phyloP scores from a whole-genome alignment of 2,888 invertebrate species.

The Harpalus rubripes region DNA sequence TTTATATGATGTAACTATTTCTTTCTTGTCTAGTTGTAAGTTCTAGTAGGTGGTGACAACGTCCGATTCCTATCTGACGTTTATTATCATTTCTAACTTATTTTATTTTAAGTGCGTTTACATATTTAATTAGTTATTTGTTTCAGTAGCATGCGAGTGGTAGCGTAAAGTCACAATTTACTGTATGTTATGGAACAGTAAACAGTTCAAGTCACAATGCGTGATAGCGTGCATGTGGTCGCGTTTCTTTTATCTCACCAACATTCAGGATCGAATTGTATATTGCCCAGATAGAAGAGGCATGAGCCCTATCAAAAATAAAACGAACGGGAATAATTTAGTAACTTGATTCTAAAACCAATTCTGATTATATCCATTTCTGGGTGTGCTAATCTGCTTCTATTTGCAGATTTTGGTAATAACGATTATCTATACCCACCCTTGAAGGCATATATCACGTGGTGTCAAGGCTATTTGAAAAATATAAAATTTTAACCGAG shows the following conservation, averaged over 20 bases:
- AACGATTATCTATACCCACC: no score
- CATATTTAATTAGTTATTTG: conserved; percentile 57
- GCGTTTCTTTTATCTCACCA: conserved; percentile 48
- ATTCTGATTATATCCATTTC: no score
- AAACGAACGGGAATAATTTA: no score
- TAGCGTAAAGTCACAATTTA: conserved; percentile 19
- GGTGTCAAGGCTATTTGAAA: no score
- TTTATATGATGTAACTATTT: no score
- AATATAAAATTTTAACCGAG: no score
- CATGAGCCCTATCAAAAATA: not conserved
- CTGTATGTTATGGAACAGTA: conserved; percentile 27
- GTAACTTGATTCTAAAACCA: no score
- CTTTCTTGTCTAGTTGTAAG: not conserved
- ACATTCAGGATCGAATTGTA: conserved; percentile 9
- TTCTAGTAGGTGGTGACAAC: conserved; percentile 46
- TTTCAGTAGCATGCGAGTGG: conserved; percentile 35
- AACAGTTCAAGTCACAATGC: not conserved
- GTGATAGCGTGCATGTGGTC: conserved; percentile 47
- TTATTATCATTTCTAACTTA: conserved; percentile 66
- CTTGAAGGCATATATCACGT: no score
- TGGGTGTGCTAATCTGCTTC: no score
- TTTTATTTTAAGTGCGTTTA: conserved; percentile 55
- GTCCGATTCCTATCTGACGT: conserved; percentile 54
- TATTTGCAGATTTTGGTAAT: no score
- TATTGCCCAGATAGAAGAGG: conserved; percentile 10